Evolutionary conservation across 2,797 vertebrate species (phyloP).

Genomic region (Clarias pachynema): DNA sequence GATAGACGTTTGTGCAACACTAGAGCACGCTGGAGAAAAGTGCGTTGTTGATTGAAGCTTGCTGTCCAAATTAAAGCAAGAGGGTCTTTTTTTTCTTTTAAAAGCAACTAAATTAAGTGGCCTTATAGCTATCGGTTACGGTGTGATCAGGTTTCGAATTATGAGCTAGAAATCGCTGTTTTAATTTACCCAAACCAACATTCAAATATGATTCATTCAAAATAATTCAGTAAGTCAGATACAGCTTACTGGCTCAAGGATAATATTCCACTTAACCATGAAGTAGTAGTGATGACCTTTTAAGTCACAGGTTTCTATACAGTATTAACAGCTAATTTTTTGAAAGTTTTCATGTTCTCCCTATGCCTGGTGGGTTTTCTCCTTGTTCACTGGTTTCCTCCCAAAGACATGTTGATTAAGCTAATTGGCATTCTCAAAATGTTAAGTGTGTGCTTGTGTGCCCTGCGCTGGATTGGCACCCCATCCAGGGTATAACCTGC

Average conservation of each 20-base stretch:
- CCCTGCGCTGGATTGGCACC: no score
- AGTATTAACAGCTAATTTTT: background rate
- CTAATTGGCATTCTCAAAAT: no score
- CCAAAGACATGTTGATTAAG: no score
- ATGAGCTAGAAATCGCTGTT: background rate
- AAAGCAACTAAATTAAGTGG: background rate
- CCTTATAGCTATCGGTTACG: background rate
- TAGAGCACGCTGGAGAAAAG: constrained; percentile 12
- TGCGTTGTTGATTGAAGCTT: background rate
- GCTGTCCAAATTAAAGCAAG: background rate
- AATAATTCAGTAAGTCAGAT: background rate
- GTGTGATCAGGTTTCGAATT: background rate
- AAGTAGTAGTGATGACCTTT: background rate
- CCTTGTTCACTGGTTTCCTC: no score
- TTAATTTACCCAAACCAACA: background rate
- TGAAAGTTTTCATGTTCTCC: no score
- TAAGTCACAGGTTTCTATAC: background rate
- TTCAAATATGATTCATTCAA: background rate
- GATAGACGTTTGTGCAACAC: constrained; percentile 22
- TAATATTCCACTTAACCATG: background rate
- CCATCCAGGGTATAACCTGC: no score
- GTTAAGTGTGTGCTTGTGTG: no score
- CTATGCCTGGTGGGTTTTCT: no score
- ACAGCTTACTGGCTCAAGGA: background rate
- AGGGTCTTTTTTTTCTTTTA: background rate